These are phyloP conservation scores for Neolamprologus hecqui DNA, from an alignment of 2,113 vertebrate genomes.

Conservation along the genomic window DNA sequence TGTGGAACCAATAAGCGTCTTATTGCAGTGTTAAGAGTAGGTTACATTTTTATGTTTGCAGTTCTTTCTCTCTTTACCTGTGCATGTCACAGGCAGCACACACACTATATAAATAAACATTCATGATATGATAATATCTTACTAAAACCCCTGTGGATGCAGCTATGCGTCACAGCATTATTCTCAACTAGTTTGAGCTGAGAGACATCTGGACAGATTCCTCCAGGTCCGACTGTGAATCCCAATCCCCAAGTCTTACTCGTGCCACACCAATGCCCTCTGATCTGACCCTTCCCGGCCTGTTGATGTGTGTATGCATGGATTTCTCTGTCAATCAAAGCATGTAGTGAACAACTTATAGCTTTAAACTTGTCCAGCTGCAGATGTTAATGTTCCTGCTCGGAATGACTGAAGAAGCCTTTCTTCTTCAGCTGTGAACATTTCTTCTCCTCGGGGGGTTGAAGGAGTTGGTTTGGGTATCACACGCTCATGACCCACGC, in stretches of 20 bases:
- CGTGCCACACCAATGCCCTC: not conserved
- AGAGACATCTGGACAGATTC: not conserved
- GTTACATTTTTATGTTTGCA: not conserved
- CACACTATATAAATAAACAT: not conserved
- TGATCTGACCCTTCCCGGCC: not conserved
- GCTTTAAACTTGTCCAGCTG: not conserved
- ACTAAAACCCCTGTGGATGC: not conserved
- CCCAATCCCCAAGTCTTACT: not conserved
- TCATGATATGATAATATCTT: not conserved
- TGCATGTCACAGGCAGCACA: not conserved
- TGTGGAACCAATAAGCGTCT: not conserved
- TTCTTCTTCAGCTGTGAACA: not conserved
- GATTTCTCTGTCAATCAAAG: not conserved
- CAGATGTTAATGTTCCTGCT: not conserved
- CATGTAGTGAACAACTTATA: not conserved
- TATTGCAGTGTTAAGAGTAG: not conserved
- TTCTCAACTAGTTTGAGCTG: not conserved
- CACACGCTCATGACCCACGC: not conserved
- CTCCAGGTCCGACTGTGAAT: not conserved
- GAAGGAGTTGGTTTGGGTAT: not conserved
- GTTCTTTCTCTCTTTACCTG: not conserved
- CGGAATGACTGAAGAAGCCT: not conserved
- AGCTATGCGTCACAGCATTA: not conserved
- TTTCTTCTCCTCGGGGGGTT: not conserved
- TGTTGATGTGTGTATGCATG: not conserved